Percentiles rank a stretch among this genome's conserved stretches.
phyloP scores from a whole-genome alignment of 2,113 vertebrate species.

The Eira barbara region DNA sequence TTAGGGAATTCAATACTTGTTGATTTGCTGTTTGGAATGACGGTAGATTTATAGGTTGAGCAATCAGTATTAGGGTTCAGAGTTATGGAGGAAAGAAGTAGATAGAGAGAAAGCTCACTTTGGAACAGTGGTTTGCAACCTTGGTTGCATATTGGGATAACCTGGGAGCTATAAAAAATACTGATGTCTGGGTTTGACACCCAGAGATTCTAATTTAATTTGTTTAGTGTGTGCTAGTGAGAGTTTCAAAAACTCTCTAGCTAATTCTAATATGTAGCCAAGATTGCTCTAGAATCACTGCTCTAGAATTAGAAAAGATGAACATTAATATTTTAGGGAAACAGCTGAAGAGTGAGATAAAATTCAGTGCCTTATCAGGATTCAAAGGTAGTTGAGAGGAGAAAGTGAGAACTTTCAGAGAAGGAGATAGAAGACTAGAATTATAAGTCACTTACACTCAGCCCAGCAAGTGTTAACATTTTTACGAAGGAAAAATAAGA shows the following conservation, averaged over 20 bases:
- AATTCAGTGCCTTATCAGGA: not conserved
- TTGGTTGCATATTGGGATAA: not conserved
- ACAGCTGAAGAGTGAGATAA: not conserved
- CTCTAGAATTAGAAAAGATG: not conserved
- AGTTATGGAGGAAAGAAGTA: not conserved
- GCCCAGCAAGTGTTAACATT: not conserved
- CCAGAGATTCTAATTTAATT: not conserved
- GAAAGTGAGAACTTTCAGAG: not conserved
- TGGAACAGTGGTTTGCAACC: not conserved
- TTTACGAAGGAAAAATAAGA: not conserved
- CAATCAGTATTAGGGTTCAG: conserved; percentile 32
- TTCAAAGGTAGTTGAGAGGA: not conserved
- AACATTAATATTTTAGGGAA: not conserved
- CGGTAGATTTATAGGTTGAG: conserved; percentile 46
- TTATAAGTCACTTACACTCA: not conserved
- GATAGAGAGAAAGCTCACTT: not conserved
- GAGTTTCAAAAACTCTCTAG: not conserved
- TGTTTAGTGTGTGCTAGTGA: not conserved
- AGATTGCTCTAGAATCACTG: not conserved
- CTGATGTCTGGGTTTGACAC: not conserved
- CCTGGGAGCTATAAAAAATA: not conserved
- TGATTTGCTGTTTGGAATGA: conserved; percentile 61
- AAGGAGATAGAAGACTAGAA: not conserved
- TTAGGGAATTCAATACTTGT: conserved; percentile 71
- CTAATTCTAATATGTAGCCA: not conserved